Conservation (phyloP, 2,888 invertebrate species). For the Euplexia lucipara region DNA sequence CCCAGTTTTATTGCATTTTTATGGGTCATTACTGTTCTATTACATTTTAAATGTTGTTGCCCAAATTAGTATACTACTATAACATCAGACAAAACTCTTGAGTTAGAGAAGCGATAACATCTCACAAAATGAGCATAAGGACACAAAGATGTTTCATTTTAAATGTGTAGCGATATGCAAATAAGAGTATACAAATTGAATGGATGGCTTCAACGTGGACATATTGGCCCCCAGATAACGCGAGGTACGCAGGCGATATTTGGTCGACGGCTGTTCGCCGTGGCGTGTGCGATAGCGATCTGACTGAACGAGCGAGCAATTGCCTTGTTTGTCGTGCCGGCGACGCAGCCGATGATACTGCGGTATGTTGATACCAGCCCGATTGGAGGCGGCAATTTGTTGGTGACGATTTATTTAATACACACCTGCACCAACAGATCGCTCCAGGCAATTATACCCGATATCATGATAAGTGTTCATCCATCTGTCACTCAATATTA, state of each 20-base stretch:
- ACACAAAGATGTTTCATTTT: conserved; percentile 51
- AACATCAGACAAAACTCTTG: conserved; percentile 11
- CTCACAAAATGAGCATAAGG: conserved; percentile 36
- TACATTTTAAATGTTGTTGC: conserved; percentile 54
- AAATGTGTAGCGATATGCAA: conserved; percentile 67
- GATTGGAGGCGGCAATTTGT: conserved; percentile 71
- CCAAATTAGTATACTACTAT: conserved; percentile 11
- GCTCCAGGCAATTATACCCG: conserved; percentile 54
- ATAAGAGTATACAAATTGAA: conserved; percentile 67
- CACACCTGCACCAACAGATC: conserved; percentile 41
- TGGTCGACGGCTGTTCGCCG: conserved; percentile 67
- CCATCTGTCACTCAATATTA: conserved; percentile 50
- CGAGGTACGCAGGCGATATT: conserved; percentile 66
- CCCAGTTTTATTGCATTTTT: conserved; percentile 63
- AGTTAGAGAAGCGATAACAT: conserved; percentile 41
- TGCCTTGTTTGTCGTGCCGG: conserved; percentile 86
- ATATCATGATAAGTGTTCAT: conserved; percentile 46
- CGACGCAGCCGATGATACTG: conserved; percentile 61
- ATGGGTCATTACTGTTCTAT: conserved; percentile 57
- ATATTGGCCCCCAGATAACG: conserved; percentile 71
- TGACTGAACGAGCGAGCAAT: conserved; percentile 78
- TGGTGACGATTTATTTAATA: conserved; percentile 61
- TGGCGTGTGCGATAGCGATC: conserved; percentile 83
- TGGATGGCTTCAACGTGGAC: conserved; percentile 70
- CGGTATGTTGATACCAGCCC: conserved; percentile 58